These are phyloP conservation scores for Rhizomys pruinosus DNA, from an alignment of 2,113 vertebrate genomes.

Conservation along the genomic window DNA sequence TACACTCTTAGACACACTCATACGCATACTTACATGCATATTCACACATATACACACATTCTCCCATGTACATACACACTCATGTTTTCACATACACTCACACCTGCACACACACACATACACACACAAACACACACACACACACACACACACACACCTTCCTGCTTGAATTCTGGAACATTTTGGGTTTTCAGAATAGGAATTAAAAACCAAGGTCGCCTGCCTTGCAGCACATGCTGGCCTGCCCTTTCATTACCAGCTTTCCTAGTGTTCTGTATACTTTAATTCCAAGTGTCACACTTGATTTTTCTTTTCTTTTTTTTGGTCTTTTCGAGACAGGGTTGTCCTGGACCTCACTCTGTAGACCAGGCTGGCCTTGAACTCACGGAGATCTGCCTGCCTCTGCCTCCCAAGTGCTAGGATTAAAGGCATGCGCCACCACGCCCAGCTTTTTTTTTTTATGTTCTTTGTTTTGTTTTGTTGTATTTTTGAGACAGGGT, in stretches of 20 bases:
- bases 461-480: no score
- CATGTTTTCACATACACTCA: neutral
- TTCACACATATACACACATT: no score
- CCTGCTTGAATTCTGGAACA: neutral
- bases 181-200: neutral
- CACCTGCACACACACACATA: neutral
- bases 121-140: neutral
- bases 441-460: no score
- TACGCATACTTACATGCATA: neutral
- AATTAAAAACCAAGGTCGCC: neutral
- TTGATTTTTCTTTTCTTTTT: neutral
- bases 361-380: no score
- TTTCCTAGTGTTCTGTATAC: neutral
- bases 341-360: no score
- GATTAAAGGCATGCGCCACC: no score
- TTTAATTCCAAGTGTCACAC: neutral
- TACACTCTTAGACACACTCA: neutral
- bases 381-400: no score
- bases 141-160: neutral
- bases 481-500: no score
- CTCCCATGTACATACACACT: neutral
- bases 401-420: no score
- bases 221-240: neutral
- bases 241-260: neutral
- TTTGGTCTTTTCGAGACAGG: no score